Base-by-base conservation (phyloP, 2,888 invertebrate species). In the Ophion ventricosus region DNA sequence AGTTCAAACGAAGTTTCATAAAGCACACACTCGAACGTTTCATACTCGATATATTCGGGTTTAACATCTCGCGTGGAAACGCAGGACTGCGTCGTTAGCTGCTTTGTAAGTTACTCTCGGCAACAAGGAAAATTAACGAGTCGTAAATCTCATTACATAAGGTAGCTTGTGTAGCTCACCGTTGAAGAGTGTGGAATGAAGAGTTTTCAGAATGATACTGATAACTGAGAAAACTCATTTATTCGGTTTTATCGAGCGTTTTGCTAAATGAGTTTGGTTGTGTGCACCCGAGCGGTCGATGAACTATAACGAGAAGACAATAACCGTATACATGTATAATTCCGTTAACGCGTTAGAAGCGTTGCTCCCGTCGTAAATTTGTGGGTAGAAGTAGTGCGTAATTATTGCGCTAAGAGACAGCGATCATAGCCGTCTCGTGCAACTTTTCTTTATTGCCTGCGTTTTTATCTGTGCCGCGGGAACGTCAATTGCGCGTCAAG, bases 281-380 rank as follows among this genome's bases (percentile, higher is more conserved):
- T 43, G 43, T 14, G 43, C 43, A 10, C 14, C 11, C 43, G 14
- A 43, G 43, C 43, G 66, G 29, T 17, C 29, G 29, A 75, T n/a
- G 64, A 66, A 76, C 64, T 56, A 76, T 35, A 75, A 75, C 25
- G 43, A 56, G 29, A 64, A 29, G 54, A 56, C 56, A 35, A 40
- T 54, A 54, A 20, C 23, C 17, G 67, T 35, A 49, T 43, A 49
- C 25, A 67, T 43, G 49, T 25, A 43, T 67, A 49, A 67, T 49
- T 25, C 5, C 54, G 54, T 69, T 7, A 43, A 43, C 43, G 8
- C 10, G 43, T 43, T 43, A 11, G 10, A 14, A 43, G 2, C 43
- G 43, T 8, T 11, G 7, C 10, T 43, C 43, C 43, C 43, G 43
- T 43, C 14, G 43, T 43, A 8, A 11, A 43, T 43, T 43, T 14